A percentile compares a stretch with the other conserved stretches of the same genome.
phyloP scores from a whole-genome alignment of 2,113 vertebrate species.

The Malurus alboscapulatus region DNA sequence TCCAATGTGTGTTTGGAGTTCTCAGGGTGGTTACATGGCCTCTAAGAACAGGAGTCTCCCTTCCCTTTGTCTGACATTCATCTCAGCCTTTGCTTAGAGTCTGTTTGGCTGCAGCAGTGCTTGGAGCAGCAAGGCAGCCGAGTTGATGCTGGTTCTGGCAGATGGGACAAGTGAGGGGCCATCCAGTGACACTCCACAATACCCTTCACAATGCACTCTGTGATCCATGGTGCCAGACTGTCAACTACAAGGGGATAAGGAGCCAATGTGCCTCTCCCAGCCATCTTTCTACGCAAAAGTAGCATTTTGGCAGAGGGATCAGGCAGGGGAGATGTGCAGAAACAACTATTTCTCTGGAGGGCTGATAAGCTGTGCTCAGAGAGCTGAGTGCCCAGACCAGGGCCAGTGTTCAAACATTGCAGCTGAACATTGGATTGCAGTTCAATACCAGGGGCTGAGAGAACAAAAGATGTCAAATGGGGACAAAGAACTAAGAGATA shows the following conservation, averaged over 20 bases:
- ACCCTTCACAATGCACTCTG: not conserved
- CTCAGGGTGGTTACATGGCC: not conserved
- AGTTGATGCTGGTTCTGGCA: not conserved
- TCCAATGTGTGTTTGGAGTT: not conserved
- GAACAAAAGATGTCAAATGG: not conserved
- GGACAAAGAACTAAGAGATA: not conserved
- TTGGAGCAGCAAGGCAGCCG: not conserved
- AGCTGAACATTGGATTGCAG: not conserved
- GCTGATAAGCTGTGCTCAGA: not conserved
- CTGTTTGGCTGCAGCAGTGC: not conserved
- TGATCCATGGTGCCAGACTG: not conserved
- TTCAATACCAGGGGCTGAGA: not conserved
- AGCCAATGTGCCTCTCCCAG: not conserved
- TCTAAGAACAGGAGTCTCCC: not conserved
- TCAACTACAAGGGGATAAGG: not conserved
- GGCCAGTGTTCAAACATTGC: not conserved
- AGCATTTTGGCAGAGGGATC: not conserved
- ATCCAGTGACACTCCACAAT: not conserved
- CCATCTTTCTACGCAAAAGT: not conserved
- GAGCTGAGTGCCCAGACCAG: not conserved
- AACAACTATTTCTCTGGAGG: not conserved
- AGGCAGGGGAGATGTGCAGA: not conserved
- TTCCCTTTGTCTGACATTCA: not conserved
- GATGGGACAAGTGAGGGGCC: not conserved
- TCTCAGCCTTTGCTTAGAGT: not conserved